Evolutionary conservation across 2,888 invertebrate species (phyloP), one percentile per base, ranked within the genome.

Genomic region (Tridacna crocea): DNA sequence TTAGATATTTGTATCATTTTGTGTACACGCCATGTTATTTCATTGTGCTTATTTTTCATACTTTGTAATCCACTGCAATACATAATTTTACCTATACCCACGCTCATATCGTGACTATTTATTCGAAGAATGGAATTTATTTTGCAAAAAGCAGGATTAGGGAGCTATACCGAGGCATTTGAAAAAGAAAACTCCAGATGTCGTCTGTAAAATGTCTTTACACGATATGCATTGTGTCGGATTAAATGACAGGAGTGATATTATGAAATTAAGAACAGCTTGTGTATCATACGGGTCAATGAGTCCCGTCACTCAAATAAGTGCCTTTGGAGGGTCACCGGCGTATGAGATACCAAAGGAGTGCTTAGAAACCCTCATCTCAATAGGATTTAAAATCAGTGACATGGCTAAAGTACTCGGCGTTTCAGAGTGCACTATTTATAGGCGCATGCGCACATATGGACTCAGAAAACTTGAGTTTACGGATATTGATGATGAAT

Each of bases 361-460:
- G 12, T 65, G 22, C 17, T 24, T 79, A 46, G 65, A 74, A 60
- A 46, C 36, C 10, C 27, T 79, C 8, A 61, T 79, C 13, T 73
- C 73, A n/a, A 26, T 61, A 12, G 79, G 65, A 51, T 79, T 79
- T 66, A 60, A 60, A 36, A 27, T 79, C 24, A 36, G 11, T 15
- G 79, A 74, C 58, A 74, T 72, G 26, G 19, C 72, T 17, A 79
- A 48, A 24, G 10, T 74, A 48, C 68, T 79, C n/a, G 36, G 60
- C 36, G 51, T 72, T 12, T 79, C 79, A 15, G 66, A 79, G 27
- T 73, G 79, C 15, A 79, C 79, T 55, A 58, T 79, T 24, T 79
- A 66, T 46, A 72, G 79, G 48, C 17, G 66, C 19, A 79, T 73
- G 73, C 61, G 51, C 17, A 58, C 13, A 72, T 78, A 61, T 48